These are phyloP conservation scores for Eupeodes luniger DNA, from an alignment of 2,888 invertebrate species.

Conservation along the genomic window DNA sequence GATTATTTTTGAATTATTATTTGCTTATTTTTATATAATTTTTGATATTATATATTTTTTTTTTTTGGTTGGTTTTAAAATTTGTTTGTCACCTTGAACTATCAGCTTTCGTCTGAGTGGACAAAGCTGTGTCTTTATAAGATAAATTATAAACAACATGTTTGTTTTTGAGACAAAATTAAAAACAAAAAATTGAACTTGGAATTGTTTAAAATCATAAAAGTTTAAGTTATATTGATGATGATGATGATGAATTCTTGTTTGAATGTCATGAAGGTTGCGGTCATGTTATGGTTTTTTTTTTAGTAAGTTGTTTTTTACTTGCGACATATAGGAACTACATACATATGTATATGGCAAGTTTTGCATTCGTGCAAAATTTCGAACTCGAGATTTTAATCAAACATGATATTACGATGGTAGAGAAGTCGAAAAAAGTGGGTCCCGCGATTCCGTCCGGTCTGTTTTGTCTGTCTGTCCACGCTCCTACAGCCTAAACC, in stretches of 20 bases:
- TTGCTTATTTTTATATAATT: conserved; percentile 23
- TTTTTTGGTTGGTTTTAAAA: neutral
- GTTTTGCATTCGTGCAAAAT: too few relatives aligned
- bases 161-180: conserved; percentile 15
- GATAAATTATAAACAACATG: conserved; percentile 10
- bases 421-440: too few relatives aligned
- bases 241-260: neutral
- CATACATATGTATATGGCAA: too few relatives aligned
- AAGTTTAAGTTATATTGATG: neutral
- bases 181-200: neutral
- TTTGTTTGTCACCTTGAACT: conserved; percentile 35
- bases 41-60: neutral
- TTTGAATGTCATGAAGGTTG: neutral
- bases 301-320: neutral
- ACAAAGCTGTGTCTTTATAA: neutral
- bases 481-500: too few relatives aligned
- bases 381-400: too few relatives aligned
- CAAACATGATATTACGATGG: too few relatives aligned
- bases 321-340: too few relatives aligned
- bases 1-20: conserved; percentile 41
- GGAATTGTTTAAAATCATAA: neutral
- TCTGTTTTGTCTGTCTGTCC: too few relatives aligned
- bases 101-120: conserved; percentile 19
- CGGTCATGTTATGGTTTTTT: neutral
- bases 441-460: too few relatives aligned